A percentile compares a stretch with the other conserved stretches of the same genome.
Evolutionary conservation across 2,113 vertebrate genomes (phyloP).

Genomic region (Bubalus kerabau): DNA sequence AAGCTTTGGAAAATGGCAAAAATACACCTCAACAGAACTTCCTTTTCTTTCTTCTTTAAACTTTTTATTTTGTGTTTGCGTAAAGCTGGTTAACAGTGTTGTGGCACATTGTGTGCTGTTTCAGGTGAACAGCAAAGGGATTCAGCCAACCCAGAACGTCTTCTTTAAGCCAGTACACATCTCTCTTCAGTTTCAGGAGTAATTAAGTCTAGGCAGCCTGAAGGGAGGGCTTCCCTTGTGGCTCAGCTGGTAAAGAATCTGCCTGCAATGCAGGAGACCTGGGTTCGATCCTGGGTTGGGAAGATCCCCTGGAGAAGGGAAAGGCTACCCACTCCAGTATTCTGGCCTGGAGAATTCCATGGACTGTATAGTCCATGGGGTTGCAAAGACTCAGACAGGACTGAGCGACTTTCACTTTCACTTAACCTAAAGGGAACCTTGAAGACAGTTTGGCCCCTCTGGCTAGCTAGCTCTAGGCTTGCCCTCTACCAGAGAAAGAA

Average conservation of each 20-base stretch:
- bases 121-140: not conserved
- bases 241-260: not conserved
- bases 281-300: not conserved
- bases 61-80: not conserved
- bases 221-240: not conserved
- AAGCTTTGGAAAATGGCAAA: not conserved
- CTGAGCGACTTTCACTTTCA: no score
- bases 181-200: not conserved
- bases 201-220: not conserved
- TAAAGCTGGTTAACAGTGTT: not conserved
- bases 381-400: rapidly evolving
- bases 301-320: not conserved
- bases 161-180: not conserved
- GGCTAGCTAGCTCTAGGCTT: not conserved
- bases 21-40: not conserved
- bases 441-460: not conserved
- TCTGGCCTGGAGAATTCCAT: not conserved
- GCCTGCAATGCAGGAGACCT: not conserved
- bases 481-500: not conserved
- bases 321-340: not conserved
- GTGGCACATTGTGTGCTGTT: not conserved
- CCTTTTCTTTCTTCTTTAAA: not conserved
- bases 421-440: not conserved
- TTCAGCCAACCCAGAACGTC: not conserved
- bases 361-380: not conserved